A percentile compares a stretch with the other conserved stretches of the same genome.
These are phyloP conservation scores for Microctonus hyperodae DNA, from an alignment of 2,888 invertebrate genomes.

Conservation along the genomic window DNA sequence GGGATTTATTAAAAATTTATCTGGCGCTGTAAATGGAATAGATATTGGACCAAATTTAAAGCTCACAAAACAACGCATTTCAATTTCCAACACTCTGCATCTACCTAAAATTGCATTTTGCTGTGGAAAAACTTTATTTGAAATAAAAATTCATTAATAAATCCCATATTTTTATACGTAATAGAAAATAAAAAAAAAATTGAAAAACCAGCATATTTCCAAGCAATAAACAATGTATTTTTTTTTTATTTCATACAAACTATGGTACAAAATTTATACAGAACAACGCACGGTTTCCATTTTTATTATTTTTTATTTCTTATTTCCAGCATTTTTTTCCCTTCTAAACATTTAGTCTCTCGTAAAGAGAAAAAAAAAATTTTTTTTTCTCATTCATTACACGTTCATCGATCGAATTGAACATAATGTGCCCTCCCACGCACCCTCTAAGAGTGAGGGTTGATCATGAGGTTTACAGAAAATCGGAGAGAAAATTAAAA, in stretches of 20 bases:
- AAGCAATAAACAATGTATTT: slow-evolving; percentile 65
- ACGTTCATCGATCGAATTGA: neutral
- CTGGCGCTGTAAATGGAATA: slow-evolving; percentile 67
- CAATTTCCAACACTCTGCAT: slow-evolving; percentile 47
- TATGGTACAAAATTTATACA: slow-evolving; percentile 70
- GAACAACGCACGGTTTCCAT: slow-evolving; percentile 62
- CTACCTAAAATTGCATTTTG: slow-evolving; percentile 68
- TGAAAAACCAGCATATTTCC: slow-evolving; percentile 40
- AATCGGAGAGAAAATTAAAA: slow-evolving; percentile 22
- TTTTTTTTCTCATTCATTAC: slow-evolving; percentile 12
- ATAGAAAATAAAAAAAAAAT: neutral
- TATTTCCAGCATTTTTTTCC: slow-evolving; percentile 26
- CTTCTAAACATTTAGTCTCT: slow-evolving; percentile 23
- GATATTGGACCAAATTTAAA: slow-evolving; percentile 65
- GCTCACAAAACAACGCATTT: slow-evolving; percentile 26
- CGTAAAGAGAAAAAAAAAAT: too few relatives aligned
- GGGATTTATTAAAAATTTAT: slow-evolving; percentile 66
- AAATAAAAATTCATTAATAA: slow-evolving; percentile 65
- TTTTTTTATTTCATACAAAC: slow-evolving; percentile 66
- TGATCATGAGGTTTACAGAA: slow-evolving; percentile 20
- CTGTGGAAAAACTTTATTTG: slow-evolving; percentile 67
- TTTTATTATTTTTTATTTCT: slow-evolving; percentile 52
- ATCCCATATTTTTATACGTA: neutral
- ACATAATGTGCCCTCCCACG: too few relatives aligned
- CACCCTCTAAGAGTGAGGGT: slow-evolving; percentile 5